Percentiles rank a stretch among this genome's conserved stretches.
These are phyloP conservation scores for Eustalomyia histrio DNA, from an alignment of 2,888 invertebrate species.

Conservation along the genomic window DNA sequence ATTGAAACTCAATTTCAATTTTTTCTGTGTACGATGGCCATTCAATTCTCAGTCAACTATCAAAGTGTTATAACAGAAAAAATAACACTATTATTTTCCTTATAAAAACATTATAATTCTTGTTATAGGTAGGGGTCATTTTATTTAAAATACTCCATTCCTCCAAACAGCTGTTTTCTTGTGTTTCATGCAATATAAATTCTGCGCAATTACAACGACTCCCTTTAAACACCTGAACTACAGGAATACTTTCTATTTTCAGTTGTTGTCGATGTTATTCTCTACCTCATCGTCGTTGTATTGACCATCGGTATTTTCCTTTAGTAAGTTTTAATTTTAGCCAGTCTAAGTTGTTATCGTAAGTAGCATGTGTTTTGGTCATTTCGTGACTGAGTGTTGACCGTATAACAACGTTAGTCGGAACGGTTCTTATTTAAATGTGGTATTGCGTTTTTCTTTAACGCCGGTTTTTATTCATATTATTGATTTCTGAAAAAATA, in stretches of 20 bases:
- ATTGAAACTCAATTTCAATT: too few species aligned
- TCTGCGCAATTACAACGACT: constrained; percentile 47
- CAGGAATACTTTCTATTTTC: constrained; percentile 58
- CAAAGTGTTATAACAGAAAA: not conserved
- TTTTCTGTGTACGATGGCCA: constrained; percentile 24
- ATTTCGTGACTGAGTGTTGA: constrained; percentile 75
- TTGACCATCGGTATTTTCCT: constrained; percentile 67
- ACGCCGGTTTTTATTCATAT: constrained; percentile 45
- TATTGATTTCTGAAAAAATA: constrained; percentile 59
- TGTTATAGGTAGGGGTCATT: not conserved
- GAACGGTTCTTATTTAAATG: constrained; percentile 25
- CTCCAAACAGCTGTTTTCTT: constrained; percentile 30
- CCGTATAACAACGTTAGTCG: constrained; percentile 51
- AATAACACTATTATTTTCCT: not conserved
- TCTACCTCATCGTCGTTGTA: constrained; percentile 21
- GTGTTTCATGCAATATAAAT: not conserved
- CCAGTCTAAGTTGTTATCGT: constrained; percentile 39
- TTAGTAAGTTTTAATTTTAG: constrained; percentile 17
- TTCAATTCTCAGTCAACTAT: not conserved
- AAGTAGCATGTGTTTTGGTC: constrained; percentile 72
- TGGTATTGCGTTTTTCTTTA: constrained; percentile 54
- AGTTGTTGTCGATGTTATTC: constrained; percentile 29
- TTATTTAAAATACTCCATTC: constrained; percentile 10
- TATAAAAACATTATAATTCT: not conserved
- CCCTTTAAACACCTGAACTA: constrained; percentile 38